Conservation (phyloP, 1,140 invertebrate species). For the Nasonia longicornis region DNA sequence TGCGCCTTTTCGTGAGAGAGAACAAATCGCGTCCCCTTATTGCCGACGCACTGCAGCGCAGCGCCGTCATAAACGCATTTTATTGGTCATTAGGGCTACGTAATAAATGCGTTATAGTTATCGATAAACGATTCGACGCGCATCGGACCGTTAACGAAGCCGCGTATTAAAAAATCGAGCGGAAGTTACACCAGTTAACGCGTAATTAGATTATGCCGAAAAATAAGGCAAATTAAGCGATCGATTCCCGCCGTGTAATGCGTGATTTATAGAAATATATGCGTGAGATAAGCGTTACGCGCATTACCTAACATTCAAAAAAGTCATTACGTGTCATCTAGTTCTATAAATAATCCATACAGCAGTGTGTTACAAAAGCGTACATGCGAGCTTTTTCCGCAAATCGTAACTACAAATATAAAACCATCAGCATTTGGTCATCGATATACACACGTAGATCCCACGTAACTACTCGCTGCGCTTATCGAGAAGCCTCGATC, state of each 20-base stretch:
- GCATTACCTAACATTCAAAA: neutral
- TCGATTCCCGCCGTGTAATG: too few species aligned
- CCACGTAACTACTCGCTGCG: too few species aligned
- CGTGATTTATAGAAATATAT: neutral
- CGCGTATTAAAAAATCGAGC: neutral
- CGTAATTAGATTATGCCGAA: neutral
- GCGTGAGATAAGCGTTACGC: neutral
- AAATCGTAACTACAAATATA: neutral
- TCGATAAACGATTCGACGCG: neutral
- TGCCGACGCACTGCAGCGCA: neutral
- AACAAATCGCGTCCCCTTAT: conserved; percentile 13
- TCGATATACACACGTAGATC: too few species aligned
- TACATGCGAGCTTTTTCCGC: too few species aligned
- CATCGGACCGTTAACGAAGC: neutral
- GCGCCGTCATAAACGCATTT: conserved; percentile 34
- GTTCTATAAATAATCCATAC: neutral
- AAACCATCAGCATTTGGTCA: too few species aligned
- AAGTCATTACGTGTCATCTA: neutral
- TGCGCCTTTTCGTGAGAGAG: neutral
- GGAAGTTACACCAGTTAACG: neutral
- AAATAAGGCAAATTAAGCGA: neutral
- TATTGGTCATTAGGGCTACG: conserved; percentile 20
- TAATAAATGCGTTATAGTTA: conserved; percentile 29
- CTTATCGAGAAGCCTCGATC: neutral
- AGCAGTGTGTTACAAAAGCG: too few species aligned